Evolutionary conservation across 2,113 vertebrate genomes (phyloP).

Genomic region (Megaptera novaeangliae): DNA sequence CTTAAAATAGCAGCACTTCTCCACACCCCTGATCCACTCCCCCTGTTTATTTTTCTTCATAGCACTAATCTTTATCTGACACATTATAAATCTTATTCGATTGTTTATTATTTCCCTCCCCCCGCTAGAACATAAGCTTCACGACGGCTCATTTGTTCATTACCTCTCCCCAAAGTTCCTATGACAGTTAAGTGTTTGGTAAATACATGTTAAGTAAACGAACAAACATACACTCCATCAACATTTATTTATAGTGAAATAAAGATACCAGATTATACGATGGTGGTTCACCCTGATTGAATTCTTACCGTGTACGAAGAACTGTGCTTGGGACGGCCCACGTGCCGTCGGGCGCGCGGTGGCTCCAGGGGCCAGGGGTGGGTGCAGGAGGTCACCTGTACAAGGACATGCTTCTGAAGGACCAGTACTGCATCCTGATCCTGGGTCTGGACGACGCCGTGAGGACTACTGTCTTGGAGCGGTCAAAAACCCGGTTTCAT

Average conservation of each 20-base stretch:
- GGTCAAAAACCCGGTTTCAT: conserved; percentile 95
- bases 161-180: background rate
- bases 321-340: background rate
- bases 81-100: background rate
- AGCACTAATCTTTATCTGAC: background rate
- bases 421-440: conserved; percentile 95
- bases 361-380: background rate
- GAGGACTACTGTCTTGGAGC: conserved; percentile 96
- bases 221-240: background rate
- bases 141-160: background rate
- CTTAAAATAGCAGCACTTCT: background rate
- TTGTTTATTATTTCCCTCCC: background rate
- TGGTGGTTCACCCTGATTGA: background rate
- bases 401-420: conserved; percentile 97
- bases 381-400: conserved; percentile 87
- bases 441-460: conserved; percentile 96
- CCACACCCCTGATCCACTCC: background rate
- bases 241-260: background rate
- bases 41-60: background rate
- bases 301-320: background rate
- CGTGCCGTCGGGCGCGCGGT: background rate
- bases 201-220: background rate
- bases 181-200: background rate
- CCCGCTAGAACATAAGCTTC: background rate
- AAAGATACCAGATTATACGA: background rate